Percentiles rank a stretch among this genome's conserved stretches.
phyloP scores from a whole-genome alignment of 2,888 invertebrate genomes.

The Imbricaverruca yamaguchii region DNA sequence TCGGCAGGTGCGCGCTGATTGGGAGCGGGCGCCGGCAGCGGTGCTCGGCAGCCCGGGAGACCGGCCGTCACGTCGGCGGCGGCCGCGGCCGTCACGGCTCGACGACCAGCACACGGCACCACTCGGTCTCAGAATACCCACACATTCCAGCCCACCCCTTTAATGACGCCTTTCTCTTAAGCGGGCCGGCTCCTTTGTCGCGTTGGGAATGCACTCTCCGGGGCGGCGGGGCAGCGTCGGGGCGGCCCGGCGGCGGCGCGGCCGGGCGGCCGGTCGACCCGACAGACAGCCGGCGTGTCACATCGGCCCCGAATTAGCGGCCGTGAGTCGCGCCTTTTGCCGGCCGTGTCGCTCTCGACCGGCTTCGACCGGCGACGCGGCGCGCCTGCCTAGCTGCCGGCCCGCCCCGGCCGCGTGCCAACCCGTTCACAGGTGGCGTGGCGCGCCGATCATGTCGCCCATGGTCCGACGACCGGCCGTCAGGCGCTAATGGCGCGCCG shows the following conservation, averaged over 20 bases:
- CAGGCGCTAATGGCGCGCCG: too few relatives aligned
- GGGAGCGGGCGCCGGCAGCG: too few relatives aligned
- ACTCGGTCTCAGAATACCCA: constrained; percentile 4
- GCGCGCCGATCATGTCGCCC: neutral
- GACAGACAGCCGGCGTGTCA: neutral
- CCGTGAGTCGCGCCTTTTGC: neutral
- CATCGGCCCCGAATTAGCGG: neutral
- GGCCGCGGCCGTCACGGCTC: too few relatives aligned
- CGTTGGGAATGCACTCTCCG: neutral
- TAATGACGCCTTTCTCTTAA: constrained; percentile 20
- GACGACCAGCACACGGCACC: neutral
- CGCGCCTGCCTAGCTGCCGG: neutral
- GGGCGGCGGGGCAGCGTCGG: too few relatives aligned
- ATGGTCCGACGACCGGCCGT: too few relatives aligned
- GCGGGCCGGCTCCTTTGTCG: constrained; percentile 1
- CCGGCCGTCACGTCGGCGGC: too few relatives aligned
- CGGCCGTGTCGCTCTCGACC: too few relatives aligned
- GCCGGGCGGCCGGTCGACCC: neutral
- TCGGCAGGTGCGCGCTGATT: too few relatives aligned
- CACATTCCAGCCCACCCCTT: constrained; percentile 16
- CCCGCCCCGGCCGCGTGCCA: neutral
- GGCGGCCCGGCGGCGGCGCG: neutral
- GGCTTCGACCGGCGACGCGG: neutral
- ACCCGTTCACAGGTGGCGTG: neutral
- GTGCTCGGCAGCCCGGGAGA: too few relatives aligned